phyloP scores from a whole-genome alignment of 92 coral and sea anemone genomes.

The Phymanthus crucifer region DNA sequence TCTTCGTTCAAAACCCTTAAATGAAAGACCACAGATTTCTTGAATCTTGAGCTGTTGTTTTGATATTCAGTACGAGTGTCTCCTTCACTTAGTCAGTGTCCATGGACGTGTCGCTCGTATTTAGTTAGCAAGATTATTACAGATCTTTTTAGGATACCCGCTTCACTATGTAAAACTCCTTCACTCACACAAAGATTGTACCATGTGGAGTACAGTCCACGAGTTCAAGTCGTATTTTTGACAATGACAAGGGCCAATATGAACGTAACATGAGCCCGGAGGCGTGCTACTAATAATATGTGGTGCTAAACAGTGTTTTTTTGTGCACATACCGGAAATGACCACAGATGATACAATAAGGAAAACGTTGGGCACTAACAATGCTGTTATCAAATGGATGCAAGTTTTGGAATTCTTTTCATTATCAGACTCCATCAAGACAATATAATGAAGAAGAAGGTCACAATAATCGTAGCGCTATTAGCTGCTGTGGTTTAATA shows the following conservation, averaged over 20 bases:
- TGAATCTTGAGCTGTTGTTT: not conserved
- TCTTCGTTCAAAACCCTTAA: not conserved
- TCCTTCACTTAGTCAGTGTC: not conserved
- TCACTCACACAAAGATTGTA: not conserved
- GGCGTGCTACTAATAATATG: constrained; percentile 9
- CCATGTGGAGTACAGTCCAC: not conserved
- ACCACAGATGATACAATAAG: constrained; percentile 16
- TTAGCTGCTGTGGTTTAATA: not conserved
- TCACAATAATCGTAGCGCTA: not conserved
- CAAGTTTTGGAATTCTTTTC: not conserved
- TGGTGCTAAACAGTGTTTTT: constrained; percentile 10
- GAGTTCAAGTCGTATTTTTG: not conserved
- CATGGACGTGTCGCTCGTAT: not conserved
- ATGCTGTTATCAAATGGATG: not conserved
- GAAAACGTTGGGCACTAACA: constrained; percentile 3
- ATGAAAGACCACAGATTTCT: no score
- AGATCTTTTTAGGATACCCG: not conserved
- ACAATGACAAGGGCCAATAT: not conserved
- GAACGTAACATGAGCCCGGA: constrained; percentile 7
- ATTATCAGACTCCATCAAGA: not conserved
- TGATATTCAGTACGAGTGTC: not conserved
- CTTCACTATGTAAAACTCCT: not conserved
- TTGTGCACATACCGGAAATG: constrained; percentile 12
- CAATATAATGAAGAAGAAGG: not conserved
- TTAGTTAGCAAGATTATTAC: not conserved